Conservation (phyloP, 2,888 invertebrate genomes). For the Nebria salina region DNA sequence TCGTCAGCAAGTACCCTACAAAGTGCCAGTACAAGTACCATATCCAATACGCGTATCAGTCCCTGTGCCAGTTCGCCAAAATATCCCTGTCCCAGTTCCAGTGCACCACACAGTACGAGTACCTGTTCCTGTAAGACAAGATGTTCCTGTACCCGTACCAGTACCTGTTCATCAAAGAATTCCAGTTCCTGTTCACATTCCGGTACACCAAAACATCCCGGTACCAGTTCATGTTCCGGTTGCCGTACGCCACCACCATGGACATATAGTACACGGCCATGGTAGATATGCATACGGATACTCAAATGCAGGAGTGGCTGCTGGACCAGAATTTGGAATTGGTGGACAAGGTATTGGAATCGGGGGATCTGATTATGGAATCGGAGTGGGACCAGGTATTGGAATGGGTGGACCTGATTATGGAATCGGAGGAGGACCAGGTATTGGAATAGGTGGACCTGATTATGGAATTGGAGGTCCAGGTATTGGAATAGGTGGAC, state of each 20-base stretch:
- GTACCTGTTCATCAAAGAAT: slow-evolving; percentile 15
- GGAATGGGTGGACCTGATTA: background rate
- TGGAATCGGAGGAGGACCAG: background rate
- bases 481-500: background rate
- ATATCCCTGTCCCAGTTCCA: slow-evolving; percentile 32
- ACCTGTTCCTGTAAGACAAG: slow-evolving; percentile 20
- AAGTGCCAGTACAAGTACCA: slow-evolving; percentile 2
- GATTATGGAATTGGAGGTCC: background rate
- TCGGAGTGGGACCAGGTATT: background rate
- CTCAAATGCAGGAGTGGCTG: background rate
- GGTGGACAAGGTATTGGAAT: too few relatives aligned
- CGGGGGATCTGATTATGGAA: too few relatives aligned
- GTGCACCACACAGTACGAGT: slow-evolving; percentile 26
- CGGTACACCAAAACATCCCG: background rate
- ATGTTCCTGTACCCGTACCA: slow-evolving; percentile 28
- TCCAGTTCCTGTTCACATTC: slow-evolving; percentile 7
- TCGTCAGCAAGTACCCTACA: background rate
- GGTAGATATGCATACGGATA: background rate
- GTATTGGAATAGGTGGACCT: background rate
- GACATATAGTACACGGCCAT: background rate
- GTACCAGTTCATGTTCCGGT: slow-evolving; percentile 1
- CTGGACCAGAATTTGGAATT: background rate
- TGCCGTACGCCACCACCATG: background rate
- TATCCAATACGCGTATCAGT: slow-evolving; percentile 26
- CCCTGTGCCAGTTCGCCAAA: slow-evolving; percentile 19